A percentile compares a stretch with the other conserved stretches of the same genome.
These are phyloP conservation scores for Coenonympha glycerion DNA, from an alignment of 2,888 invertebrate species.

Conservation along the genomic window DNA sequence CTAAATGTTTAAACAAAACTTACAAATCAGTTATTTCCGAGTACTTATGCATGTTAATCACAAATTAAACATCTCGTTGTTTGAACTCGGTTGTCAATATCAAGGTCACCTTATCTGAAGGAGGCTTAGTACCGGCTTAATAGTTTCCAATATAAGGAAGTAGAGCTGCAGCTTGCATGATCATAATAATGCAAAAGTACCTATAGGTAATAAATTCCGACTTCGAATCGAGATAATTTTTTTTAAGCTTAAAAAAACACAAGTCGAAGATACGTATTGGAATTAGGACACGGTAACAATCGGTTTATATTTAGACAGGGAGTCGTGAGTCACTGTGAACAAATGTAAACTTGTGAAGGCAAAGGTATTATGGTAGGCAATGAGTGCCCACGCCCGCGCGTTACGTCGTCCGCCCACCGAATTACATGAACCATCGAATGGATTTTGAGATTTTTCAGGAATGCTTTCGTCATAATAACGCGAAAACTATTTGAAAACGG, in stretches of 20 bases:
- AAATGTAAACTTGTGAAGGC: slow-evolving; percentile 53
- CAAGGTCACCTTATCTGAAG: slow-evolving; percentile 17
- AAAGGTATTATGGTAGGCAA: slow-evolving; percentile 60
- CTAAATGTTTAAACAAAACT: too few relatives aligned
- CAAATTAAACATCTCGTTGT: neutral
- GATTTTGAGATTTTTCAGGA: slow-evolving; percentile 16
- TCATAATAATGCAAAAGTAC: neutral
- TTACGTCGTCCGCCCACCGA: slow-evolving; percentile 32
- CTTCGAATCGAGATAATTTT: neutral
- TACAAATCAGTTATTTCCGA: too few relatives aligned
- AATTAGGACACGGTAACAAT: slow-evolving; percentile 60
- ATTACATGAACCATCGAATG: slow-evolving; percentile 35
- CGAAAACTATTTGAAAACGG: too few relatives aligned
- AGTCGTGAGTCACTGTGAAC: slow-evolving; percentile 58
- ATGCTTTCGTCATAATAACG: neutral
- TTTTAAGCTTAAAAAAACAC: neutral
- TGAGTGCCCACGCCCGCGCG: slow-evolving; percentile 51
- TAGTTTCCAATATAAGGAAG: neutral
- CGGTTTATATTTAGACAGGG: slow-evolving; percentile 62
- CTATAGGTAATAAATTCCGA: neutral
- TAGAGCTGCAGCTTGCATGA: too few relatives aligned
- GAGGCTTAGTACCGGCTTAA: neutral
- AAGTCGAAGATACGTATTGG: slow-evolving; percentile 25
- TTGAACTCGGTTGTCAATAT: slow-evolving; percentile 12
- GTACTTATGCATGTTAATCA: too few relatives aligned